Percentiles rank a stretch among this genome's conserved stretches.
Conservation (phyloP, 2,113 vertebrate species). For the Sinocyclocheilus rhinocerous region DNA sequence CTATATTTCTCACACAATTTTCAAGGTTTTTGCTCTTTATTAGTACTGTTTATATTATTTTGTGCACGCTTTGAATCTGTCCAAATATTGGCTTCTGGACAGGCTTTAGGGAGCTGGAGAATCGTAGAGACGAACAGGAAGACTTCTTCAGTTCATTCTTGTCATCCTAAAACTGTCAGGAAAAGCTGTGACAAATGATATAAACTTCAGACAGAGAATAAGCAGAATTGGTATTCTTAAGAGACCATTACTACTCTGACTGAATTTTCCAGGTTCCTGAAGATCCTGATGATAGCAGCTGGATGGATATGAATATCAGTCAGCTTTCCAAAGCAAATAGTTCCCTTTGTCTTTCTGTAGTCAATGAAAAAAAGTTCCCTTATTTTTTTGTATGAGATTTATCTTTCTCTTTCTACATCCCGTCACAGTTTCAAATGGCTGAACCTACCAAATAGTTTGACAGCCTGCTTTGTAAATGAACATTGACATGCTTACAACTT, state of each 20-base stretch:
- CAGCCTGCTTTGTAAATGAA: background rate
- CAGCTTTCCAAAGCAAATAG: constrained; percentile 32
- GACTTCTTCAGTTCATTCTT: background rate
- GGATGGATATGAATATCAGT: constrained; percentile 25
- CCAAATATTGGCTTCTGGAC: background rate
- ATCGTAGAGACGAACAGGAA: background rate
- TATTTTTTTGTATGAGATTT: background rate
- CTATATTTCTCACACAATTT: background rate
- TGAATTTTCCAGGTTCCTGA: constrained; percentile 18
- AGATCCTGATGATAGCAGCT: constrained; percentile 21
- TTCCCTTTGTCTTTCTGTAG: constrained; percentile 31
- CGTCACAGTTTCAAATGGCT: background rate
- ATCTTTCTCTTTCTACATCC: background rate
- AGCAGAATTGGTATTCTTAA: background rate
- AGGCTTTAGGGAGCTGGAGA: background rate
- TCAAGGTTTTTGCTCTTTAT: background rate
- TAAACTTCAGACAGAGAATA: background rate
- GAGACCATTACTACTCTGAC: background rate
- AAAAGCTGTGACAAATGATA: background rate
- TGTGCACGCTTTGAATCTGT: background rate
- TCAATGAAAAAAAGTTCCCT: background rate
- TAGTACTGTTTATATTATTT: constrained; percentile 4
- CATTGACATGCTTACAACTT: background rate
- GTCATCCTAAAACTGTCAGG: background rate
- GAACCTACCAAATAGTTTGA: background rate